A percentile compares a stretch with the other conserved stretches of the same genome.
These are phyloP conservation scores for Frankliniella intonsa DNA, from an alignment of 2,888 invertebrate genomes.

Conservation along the genomic window DNA sequence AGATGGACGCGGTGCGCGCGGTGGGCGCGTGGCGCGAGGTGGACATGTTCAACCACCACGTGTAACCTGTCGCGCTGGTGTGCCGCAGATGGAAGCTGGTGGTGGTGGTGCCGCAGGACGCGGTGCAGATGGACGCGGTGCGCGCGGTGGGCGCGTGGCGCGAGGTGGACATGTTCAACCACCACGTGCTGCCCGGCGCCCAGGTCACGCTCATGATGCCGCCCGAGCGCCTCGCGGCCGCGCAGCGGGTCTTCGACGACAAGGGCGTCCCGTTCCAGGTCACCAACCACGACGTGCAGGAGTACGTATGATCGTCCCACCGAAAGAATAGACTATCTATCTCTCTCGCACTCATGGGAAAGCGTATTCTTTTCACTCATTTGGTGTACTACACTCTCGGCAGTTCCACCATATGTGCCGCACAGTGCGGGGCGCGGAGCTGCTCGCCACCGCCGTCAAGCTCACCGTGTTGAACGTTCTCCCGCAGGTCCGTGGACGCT, in stretches of 20 bases:
- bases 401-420: no score
- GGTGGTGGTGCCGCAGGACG: not conserved
- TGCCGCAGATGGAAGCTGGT: not conserved
- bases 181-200: not conserved
- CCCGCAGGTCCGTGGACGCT: not conserved
- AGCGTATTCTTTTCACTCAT: no score
- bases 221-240: not conserved
- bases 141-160: constrained; percentile 4
- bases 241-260: not conserved
- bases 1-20: not conserved
- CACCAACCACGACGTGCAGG: constrained; percentile 3
- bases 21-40: constrained; percentile 7
- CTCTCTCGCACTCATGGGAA: no score
- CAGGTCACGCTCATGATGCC: not conserved
- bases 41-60: not conserved
- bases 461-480: not conserved
- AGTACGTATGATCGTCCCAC: no score
- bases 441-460: not conserved
- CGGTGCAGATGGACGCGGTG: not conserved
- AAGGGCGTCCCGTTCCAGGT: not conserved
- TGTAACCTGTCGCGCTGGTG: no score
- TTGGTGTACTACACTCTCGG: no score
- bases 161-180: constrained; percentile 5
- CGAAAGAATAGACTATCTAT: no score
- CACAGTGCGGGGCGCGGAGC: not conserved